A percentile compares a stretch with the other conserved stretches of the same genome.
Evolutionary conservation across 1,140 invertebrate genomes (phyloP).

Genomic region (Apocrypta bakeri): DNA sequence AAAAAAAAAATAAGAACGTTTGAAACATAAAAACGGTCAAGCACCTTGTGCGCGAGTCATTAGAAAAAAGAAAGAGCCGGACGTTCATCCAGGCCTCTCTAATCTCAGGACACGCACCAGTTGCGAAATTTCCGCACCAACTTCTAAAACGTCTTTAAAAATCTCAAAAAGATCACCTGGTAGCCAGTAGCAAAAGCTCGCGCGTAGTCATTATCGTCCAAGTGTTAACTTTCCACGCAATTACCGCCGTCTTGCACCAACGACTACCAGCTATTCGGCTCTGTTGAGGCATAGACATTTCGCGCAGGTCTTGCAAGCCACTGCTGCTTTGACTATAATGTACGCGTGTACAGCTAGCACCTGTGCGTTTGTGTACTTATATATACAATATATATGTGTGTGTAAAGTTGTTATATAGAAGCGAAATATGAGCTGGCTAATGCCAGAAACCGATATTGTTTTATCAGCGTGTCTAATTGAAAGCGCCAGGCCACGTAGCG

Average conservation of each 20-base stretch:
- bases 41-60: too few relatives aligned
- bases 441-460: conserved; percentile 7
- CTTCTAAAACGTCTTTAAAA: neutral
- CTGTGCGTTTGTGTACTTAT: too few relatives aligned
- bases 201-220: neutral
- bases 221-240: neutral
- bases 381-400: too few relatives aligned
- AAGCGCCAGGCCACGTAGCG: neutral
- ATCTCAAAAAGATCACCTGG: neutral
- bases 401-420: too few relatives aligned
- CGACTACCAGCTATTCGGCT: neutral
- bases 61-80: too few relatives aligned
- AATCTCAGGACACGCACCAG: neutral
- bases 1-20: too few relatives aligned
- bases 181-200: neutral
- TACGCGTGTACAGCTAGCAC: too few relatives aligned
- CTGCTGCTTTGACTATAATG: neutral
- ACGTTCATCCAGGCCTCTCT: too few relatives aligned
- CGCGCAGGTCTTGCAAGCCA: neutral
- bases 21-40: too few relatives aligned
- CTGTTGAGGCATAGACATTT: neutral
- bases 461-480: conserved; percentile 3
- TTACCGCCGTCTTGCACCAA: neutral
- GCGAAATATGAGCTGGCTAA: neutral
- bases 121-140: neutral